Conservation (phyloP, 2,113 vertebrate genomes). For the Suncus etruscus region DNA sequence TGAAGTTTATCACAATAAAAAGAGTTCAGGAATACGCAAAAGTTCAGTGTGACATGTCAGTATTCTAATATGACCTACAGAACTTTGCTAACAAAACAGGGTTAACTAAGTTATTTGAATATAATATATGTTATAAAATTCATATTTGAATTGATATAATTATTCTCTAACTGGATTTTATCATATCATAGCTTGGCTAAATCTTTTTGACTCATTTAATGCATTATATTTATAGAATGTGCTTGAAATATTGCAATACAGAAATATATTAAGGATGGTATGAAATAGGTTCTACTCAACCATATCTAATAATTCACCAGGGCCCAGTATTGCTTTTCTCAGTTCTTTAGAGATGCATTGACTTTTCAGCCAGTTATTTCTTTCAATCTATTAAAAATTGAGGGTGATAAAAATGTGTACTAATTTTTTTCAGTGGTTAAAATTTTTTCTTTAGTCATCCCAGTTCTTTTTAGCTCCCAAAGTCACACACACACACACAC, state of each 20-base stretch:
- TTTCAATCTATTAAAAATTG: conserved; percentile 71
- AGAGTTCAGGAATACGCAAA: background rate
- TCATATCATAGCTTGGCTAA: conserved; percentile 49
- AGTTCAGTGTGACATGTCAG: background rate
- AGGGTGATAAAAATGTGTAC: conserved; percentile 64
- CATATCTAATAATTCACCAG: conserved; percentile 72
- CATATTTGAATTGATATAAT: conserved; percentile 62
- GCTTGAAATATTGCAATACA: conserved; percentile 48
- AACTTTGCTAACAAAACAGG: background rate
- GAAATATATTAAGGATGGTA: conserved; percentile 51
- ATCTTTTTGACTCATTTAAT: conserved; percentile 38
- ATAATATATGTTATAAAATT: conserved; percentile 30
- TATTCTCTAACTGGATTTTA: conserved; percentile 4
- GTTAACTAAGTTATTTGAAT: background rate
- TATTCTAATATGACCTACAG: background rate
- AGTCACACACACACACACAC: background rate
- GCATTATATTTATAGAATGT: conserved; percentile 66
- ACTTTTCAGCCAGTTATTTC: conserved; percentile 70
- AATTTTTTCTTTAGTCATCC: conserved; percentile 67
- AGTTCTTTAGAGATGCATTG: conserved; percentile 65
- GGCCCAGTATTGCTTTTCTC: conserved; percentile 63
- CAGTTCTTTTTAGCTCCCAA: conserved; percentile 46
- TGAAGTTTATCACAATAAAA: background rate
- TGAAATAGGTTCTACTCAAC: conserved; percentile 67
- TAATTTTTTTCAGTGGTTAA: conserved; percentile 70